Evolutionary conservation across 2,888 invertebrate genomes (phyloP).

Genomic region (Unio delphinus): DNA sequence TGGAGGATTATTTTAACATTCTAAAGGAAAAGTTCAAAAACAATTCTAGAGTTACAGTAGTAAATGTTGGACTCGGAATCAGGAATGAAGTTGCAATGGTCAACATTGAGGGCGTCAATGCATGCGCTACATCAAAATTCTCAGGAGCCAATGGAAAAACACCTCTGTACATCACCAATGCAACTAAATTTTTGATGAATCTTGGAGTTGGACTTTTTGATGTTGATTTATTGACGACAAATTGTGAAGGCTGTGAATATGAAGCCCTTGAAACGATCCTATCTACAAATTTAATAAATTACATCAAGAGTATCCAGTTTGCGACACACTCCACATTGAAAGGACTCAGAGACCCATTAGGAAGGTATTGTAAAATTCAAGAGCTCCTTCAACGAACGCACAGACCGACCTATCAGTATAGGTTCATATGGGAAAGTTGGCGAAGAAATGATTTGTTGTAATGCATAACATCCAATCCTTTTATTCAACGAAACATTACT

Average conservation of each 20-base stretch:
- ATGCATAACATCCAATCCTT: background rate
- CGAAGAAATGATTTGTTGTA: constrained; percentile 20
- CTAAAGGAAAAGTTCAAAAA: no score
- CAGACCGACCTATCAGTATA: constrained; percentile 35
- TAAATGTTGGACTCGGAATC: constrained; percentile 32
- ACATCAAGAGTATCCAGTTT: constrained; percentile 40
- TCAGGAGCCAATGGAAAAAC: constrained; percentile 19
- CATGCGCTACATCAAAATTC: constrained; percentile 38
- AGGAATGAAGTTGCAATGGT: constrained; percentile 33
- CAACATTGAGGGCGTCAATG: constrained; percentile 30
- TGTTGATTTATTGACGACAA: constrained; percentile 37
- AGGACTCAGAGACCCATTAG: constrained; percentile 18
- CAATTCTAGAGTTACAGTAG: constrained; percentile 21
- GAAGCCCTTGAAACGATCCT: constrained; percentile 32
- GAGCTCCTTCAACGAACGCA: constrained; percentile 37
- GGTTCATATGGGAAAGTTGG: constrained; percentile 40
- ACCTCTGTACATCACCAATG: constrained; percentile 28
- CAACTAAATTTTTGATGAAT: constrained; percentile 28
- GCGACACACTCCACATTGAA: constrained; percentile 27
- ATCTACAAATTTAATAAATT: constrained; percentile 21
- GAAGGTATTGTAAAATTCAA: constrained; percentile 35
- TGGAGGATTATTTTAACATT: no score
- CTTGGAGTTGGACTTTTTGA: constrained; percentile 34
- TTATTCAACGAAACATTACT: no score
- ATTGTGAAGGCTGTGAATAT: constrained; percentile 45